Percentiles rank a stretch among this genome's conserved stretches.
Evolutionary conservation across 2,113 vertebrate species (phyloP).

Genomic region (Sinocyclocheilus anophthalmus): DNA sequence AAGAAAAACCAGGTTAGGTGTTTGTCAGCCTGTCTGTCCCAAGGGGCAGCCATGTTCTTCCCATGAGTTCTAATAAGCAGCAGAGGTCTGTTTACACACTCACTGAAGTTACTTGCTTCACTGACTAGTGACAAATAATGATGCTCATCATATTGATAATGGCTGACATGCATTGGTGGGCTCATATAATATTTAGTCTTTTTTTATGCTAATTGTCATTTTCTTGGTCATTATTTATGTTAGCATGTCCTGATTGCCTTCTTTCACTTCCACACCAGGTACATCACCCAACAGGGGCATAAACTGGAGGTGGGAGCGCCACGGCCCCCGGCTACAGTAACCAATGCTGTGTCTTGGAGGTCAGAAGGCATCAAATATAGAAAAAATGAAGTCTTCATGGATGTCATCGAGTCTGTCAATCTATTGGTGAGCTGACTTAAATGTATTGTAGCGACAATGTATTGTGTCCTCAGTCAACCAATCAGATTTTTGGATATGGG

Average conservation of each 20-base stretch:
- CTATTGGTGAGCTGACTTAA: conserved; percentile 73
- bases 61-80: conserved; percentile 22
- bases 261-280: conserved; percentile 64
- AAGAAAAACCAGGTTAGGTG: conserved; percentile 34
- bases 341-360: conserved; percentile 82
- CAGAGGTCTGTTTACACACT: conserved; percentile 35
- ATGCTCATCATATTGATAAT: background rate
- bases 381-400: conserved; percentile 85
- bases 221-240: background rate
- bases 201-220: background rate
- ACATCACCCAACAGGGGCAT: conserved; percentile 83
- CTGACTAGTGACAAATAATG: conserved; percentile 6
- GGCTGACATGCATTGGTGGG: background rate
- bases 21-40: conserved; percentile 41
- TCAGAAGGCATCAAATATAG: conserved; percentile 84
- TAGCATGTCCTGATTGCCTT: background rate
- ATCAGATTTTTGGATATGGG: background rate
- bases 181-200: background rate
- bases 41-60: conserved; percentile 24
- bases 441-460: background rate
- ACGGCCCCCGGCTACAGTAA: conserved; percentile 81
- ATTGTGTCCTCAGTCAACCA: background rate
- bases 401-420: conserved; percentile 83
- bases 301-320: conserved; percentile 79
- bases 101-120: conserved; percentile 2